Evolutionary conservation across 2,797 vertebrate genomes (phyloP).

Genomic region (Phylloscopus collybita): DNA sequence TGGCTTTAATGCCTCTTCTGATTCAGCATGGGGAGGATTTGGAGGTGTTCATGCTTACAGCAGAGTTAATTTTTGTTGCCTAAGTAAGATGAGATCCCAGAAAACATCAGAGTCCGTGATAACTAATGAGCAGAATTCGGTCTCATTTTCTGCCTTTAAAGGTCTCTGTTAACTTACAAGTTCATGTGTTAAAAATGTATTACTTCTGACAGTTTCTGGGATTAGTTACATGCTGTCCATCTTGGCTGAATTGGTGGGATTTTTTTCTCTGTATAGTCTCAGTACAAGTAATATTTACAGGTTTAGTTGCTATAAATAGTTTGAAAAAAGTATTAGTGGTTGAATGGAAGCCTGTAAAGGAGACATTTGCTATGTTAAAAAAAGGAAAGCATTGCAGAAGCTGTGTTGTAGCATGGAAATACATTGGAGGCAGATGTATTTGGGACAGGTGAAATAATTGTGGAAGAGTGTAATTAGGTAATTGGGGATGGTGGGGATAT

Average conservation of each 20-base stretch:
- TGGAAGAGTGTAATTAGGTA: background rate
- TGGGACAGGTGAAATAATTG: background rate
- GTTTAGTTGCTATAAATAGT: background rate
- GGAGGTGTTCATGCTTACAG: background rate
- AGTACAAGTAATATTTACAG: background rate
- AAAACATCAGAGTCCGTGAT: background rate
- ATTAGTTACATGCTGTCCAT: background rate
- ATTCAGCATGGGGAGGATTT: background rate
- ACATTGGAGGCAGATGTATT: accelerated
- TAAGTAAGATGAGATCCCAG: background rate
- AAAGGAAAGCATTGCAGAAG: background rate
- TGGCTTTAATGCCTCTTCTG: background rate
- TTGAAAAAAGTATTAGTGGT: background rate
- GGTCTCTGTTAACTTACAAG: background rate
- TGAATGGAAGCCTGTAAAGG: background rate
- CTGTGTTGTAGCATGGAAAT: background rate
- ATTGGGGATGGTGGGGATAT: background rate
- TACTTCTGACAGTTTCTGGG: background rate
- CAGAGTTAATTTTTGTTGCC: background rate
- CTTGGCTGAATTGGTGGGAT: background rate
- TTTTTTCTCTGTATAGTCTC: background rate
- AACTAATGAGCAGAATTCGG: background rate
- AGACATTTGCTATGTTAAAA: background rate
- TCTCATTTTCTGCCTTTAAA: background rate
- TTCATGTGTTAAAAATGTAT: background rate